Percentiles rank a stretch among this genome's conserved stretches.
These are phyloP conservation scores for Diplodus sargus DNA, from an alignment of 2,797 vertebrate species.

Conservation along the genomic window DNA sequence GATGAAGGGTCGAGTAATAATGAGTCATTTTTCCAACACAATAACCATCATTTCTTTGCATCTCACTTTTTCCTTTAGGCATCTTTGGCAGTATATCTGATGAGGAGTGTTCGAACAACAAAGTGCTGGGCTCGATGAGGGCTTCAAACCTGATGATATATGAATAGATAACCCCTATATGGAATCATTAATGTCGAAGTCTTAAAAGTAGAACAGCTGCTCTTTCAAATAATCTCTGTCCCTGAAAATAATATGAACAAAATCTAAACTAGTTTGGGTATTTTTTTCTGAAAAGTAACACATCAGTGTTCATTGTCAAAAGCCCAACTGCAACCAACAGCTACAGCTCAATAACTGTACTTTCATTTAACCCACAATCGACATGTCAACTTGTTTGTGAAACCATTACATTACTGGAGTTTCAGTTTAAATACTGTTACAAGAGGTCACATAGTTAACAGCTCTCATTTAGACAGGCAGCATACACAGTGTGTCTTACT, in stretches of 20 bases:
- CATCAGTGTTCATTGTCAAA: slow-evolving; percentile 9
- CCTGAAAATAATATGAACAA: background rate
- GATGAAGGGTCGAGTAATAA: background rate
- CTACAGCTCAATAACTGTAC: slow-evolving; percentile 9
- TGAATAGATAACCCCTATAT: background rate
- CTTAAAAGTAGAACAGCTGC: background rate
- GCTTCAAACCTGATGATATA: slow-evolving; percentile 17
- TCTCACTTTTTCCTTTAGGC: slow-evolving; percentile 40
- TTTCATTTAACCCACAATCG: slow-evolving; percentile 23
- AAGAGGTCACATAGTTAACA: slow-evolving; percentile 4
- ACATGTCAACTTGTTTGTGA: background rate
- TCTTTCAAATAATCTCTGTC: slow-evolving; percentile 25
- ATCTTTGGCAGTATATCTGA: slow-evolving; percentile 67
- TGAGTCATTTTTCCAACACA: slow-evolving; percentile 1
- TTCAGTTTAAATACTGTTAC: slow-evolving; percentile 8
- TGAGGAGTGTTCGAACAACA: slow-evolving; percentile 12
- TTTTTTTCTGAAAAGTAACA: background rate
- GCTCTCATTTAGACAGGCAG: slow-evolving; percentile 38
- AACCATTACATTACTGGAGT: slow-evolving; percentile 7
- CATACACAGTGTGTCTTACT: background rate
- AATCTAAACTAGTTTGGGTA: background rate
- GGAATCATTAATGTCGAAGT: slow-evolving; percentile 2
- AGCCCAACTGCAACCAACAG: background rate
- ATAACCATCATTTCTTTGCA: slow-evolving; percentile 18
- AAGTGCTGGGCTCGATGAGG: slow-evolving; percentile 6